These are phyloP conservation scores for Drosophila prosaltans DNA, from an alignment of 1,140 invertebrate species.

Conservation along the genomic window DNA sequence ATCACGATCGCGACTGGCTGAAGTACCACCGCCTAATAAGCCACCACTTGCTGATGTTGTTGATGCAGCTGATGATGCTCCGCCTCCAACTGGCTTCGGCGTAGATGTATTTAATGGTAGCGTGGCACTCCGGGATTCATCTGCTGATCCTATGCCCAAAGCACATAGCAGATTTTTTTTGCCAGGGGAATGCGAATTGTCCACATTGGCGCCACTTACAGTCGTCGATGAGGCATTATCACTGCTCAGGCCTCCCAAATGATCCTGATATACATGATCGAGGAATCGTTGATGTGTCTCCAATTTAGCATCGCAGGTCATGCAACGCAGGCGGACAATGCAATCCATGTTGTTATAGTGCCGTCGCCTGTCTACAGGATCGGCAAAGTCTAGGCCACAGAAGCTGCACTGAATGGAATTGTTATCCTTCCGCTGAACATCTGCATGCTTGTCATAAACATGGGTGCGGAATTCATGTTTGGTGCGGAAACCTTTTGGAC, in stretches of 20 bases:
- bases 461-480: slow-evolving; percentile 82
- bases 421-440: slow-evolving; percentile 77
- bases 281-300: slow-evolving; percentile 80
- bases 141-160: slow-evolving; percentile 66
- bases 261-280: slow-evolving; percentile 81
- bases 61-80: background rate
- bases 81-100: slow-evolving; percentile 22
- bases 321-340: slow-evolving; percentile 79
- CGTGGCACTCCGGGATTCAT: slow-evolving; percentile 66
- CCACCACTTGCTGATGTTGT: slow-evolving; percentile 1
- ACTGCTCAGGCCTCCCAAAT: slow-evolving; percentile 71
- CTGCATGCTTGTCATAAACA: slow-evolving; percentile 81
- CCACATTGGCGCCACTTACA: slow-evolving; percentile 44
- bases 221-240: slow-evolving; percentile 61
- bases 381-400: slow-evolving; percentile 78
- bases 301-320: slow-evolving; percentile 80
- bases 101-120: slow-evolving; percentile 30
- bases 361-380: slow-evolving; percentile 75
- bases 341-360: slow-evolving; percentile 83
- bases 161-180: slow-evolving; percentile 61
- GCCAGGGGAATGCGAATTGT: slow-evolving; percentile 60
- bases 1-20: slow-evolving; percentile 27
- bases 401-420: slow-evolving; percentile 75
- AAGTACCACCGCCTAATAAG: slow-evolving; percentile 11
- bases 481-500: slow-evolving; percentile 77